phyloP scores from a whole-genome alignment of 2,113 vertebrate genomes.

The Mobula hypostoma region DNA sequence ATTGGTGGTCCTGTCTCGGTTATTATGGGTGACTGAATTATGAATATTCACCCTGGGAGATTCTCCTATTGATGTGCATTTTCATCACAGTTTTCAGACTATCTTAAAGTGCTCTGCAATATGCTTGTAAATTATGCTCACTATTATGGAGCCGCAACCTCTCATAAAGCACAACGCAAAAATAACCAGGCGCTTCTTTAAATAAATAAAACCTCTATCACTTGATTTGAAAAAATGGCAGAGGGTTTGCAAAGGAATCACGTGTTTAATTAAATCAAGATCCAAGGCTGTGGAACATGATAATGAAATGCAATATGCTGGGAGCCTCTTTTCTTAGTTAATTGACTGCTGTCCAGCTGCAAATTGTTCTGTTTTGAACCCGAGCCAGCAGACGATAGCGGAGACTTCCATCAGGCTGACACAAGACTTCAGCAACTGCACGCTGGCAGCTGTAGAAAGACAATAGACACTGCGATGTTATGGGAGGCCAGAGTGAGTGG shows the following conservation, averaged over 20 bases:
- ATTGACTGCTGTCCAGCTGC: conserved; percentile 11
- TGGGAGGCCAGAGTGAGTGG: neutral
- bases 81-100: neutral
- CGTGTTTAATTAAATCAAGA: neutral
- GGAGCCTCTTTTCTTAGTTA: neutral
- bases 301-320: neutral
- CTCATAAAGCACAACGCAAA: neutral
- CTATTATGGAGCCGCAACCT: neutral
- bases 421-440: too few relatives aligned
- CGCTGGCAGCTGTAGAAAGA: neutral
- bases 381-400: neutral
- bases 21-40: neutral
- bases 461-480: neutral
- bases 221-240: neutral
- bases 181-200: neutral
- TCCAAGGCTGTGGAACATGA: neutral
- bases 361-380: neutral
- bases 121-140: neutral
- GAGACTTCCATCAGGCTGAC: neutral
- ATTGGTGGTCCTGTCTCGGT: neutral
- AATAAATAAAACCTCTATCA: neutral
- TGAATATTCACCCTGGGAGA: neutral
- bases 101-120: neutral
- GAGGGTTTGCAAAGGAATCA: neutral
- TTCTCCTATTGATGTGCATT: neutral